A percentile compares a stretch with the other conserved stretches of the same genome.
Evolutionary conservation across 2,888 invertebrate genomes (phyloP).

Genomic region (Micoletzkya japonica): DNA sequence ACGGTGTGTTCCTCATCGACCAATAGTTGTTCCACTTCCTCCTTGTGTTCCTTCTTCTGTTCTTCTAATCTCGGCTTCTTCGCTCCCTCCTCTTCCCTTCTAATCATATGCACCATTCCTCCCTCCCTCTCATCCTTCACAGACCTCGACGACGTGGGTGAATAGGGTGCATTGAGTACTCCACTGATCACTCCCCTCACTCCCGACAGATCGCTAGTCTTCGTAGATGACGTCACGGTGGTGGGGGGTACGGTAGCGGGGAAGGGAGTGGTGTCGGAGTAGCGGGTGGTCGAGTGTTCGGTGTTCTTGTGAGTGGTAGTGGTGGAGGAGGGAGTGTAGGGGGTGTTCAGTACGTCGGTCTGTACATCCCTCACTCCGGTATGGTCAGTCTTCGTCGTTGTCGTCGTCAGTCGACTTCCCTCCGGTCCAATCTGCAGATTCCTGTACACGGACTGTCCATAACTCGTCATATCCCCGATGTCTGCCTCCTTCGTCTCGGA

Average conservation of each 20-base stretch:
- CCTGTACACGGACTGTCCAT: conserved; percentile 9
- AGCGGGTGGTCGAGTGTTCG: neutral
- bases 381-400: conserved; percentile 11
- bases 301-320: neutral
- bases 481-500: conserved; percentile 25
- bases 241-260: too few species aligned
- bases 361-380: conserved; percentile 23
- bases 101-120: neutral
- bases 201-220: neutral
- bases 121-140: conserved; percentile 10
- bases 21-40: conserved; percentile 51
- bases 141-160: too few species aligned
- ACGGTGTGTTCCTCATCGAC: conserved; percentile 52
- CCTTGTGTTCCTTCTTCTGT: conserved; percentile 34
- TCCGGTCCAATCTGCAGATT: conserved; percentile 22
- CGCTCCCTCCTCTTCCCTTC: neutral
- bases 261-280: too few species aligned
- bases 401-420: conserved; percentile 7
- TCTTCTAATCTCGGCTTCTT: conserved; percentile 28
- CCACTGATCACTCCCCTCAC: too few species aligned
- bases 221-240: neutral
- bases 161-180: too few species aligned
- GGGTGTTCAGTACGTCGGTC: conserved; percentile 7
- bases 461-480: conserved; percentile 11
- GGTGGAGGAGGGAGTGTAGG: neutral